Evolutionary conservation across 2,797 vertebrate species (phyloP), one percentile per base, ranked within the genome.

Genomic region (Hydrophis major): DNA sequence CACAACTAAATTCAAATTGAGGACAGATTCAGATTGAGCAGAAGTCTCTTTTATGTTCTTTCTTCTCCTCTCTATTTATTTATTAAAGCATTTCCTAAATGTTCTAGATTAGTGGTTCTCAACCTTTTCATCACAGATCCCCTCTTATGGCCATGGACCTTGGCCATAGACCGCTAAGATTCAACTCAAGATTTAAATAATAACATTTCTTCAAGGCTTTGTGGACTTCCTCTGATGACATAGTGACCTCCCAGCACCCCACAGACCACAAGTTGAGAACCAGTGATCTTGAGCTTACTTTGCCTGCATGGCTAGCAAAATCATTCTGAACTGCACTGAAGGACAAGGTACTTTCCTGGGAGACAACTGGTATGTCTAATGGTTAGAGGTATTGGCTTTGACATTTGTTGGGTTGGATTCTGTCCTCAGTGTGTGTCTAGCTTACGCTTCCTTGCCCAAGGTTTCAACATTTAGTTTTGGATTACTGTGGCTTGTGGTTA

Each of bases 401-500:
- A 69, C 57, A 27, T 89, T 37, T 3, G 10, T 53, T 90, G 18
- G 16, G 8, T 59, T 47, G 87, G 63, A 56, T 59, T 92, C 28
- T 86, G 42, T 11, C 61, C 53, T 91, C 60, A 69, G 16, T 88
- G 37, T 37, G 61, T 12, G 20, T 86, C 50, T 69, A 14, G 47
- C 20, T 92, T 92, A 66, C 22, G 12, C 7, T 37, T 56, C 27
- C 22, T 88, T 92, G n/a, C 86, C 16, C 55, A 74, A 32, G 27
- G 37, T 20, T 69, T 69, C 42, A 56, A 37, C 2, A 4, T 69
- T 42, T 92, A 37, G 10, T 25, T 10, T 88, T 88, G 53, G 28
- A 88, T 92, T 92, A 47, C 61, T 74, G 53, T 88, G 63, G 55
- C 27, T 74, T 92, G 87, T 88, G 63, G 63, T 91, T 63, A 60